Percentiles rank a stretch among this genome's conserved stretches.
phyloP scores from a whole-genome alignment of 2,797 vertebrate genomes.

The Potorous gilbertii region DNA sequence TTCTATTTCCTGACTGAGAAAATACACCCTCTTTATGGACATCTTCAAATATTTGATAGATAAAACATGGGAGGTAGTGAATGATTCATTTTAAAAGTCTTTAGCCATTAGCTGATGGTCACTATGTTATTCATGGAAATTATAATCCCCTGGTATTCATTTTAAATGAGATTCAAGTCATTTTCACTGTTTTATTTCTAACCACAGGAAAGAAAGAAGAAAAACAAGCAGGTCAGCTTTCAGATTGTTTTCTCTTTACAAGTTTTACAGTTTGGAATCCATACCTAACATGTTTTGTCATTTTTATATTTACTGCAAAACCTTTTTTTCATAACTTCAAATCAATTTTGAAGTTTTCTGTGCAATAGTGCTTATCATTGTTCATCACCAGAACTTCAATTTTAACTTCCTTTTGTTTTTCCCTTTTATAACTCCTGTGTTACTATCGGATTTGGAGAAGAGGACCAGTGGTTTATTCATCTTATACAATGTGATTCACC shows the following conservation, averaged over 20 bases:
- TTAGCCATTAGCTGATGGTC: conserved; percentile 24
- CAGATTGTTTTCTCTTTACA: conserved; percentile 48
- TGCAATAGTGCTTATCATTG: conserved; percentile 51
- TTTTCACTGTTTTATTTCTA: conserved; percentile 44
- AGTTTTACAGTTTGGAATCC: conserved; percentile 54
- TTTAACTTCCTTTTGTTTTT: conserved; percentile 55
- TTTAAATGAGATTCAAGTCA: conserved; percentile 44
- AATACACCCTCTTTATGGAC: background rate
- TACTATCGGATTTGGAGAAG: conserved; percentile 46
- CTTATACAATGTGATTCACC: conserved; percentile 38
- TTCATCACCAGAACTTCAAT: conserved; percentile 44
- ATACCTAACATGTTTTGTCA: conserved; percentile 36
- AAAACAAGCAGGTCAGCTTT: conserved; percentile 36
- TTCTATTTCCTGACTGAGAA: background rate
- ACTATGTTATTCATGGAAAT: conserved; percentile 25
- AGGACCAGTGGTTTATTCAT: conserved; percentile 60
- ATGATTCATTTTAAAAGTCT: conserved; percentile 20
- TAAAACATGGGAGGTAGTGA: conserved; percentile 30
- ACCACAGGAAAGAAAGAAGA: conserved; percentile 10
- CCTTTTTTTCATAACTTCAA: conserved; percentile 45
- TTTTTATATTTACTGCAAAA: conserved; percentile 56
- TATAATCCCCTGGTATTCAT: conserved; percentile 22
- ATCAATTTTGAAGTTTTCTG: background rate
- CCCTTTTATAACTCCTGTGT: conserved; percentile 51
- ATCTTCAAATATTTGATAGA: conserved; percentile 14